phyloP scores from a whole-genome alignment of 2,888 invertebrate species.

The Chloroclystis v-ata region DNA sequence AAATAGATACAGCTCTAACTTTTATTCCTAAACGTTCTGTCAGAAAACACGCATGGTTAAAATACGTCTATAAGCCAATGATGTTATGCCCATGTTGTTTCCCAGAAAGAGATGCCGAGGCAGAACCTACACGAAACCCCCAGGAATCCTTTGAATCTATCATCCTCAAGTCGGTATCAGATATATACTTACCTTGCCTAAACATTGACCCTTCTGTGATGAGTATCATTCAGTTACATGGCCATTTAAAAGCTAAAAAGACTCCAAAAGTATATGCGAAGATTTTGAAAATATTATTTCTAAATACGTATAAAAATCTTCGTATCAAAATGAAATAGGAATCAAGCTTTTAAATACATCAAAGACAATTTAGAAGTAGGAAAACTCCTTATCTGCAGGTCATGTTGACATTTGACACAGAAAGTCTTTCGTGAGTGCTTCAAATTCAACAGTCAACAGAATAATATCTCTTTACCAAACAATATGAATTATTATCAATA shows the following conservation, averaged over 20 bases:
- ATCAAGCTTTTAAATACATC: too few relatives aligned
- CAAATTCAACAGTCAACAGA: too few relatives aligned
- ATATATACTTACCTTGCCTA: slow-evolving; percentile 32
- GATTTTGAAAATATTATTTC: slow-evolving; percentile 40
- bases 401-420: too few relatives aligned
- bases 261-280: slow-evolving; percentile 39
- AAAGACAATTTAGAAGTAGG: too few relatives aligned
- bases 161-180: slow-evolving; percentile 39
- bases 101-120: slow-evolving; percentile 35
- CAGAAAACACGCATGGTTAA: slow-evolving; percentile 31
- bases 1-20: slow-evolving; percentile 36
- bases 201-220: slow-evolving; percentile 53
- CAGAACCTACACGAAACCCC: slow-evolving; percentile 35
- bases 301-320: slow-evolving; percentile 50
- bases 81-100: slow-evolving; percentile 59
- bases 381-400: too few relatives aligned
- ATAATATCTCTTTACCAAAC: too few relatives aligned
- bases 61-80: slow-evolving; percentile 35
- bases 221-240: slow-evolving; percentile 51
- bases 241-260: slow-evolving; percentile 35
- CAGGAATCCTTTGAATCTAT: slow-evolving; percentile 54
- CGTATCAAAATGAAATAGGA: slow-evolving; percentile 27
- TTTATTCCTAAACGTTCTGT: slow-evolving; percentile 29
- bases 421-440: too few relatives aligned
- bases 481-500: too few relatives aligned